A percentile compares a stretch with the other conserved stretches of the same genome.
phyloP scores from a whole-genome alignment of 2,113 vertebrate species.

The Corvus hawaiiensis region DNA sequence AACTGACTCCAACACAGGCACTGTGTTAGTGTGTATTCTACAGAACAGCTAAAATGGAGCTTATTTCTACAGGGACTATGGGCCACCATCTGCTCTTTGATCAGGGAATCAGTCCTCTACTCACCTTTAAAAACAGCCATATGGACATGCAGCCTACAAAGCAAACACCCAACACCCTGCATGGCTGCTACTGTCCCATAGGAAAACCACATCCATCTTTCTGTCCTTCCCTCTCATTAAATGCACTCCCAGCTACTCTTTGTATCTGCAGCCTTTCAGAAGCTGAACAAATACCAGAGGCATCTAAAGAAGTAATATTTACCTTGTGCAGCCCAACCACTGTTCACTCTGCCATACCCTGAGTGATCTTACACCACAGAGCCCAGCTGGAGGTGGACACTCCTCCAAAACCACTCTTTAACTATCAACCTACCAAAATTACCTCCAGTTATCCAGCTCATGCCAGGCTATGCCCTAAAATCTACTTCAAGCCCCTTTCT shows the following conservation, averaged over 20 bases:
- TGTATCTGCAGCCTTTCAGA: background rate
- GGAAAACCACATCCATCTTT: background rate
- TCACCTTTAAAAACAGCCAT: background rate
- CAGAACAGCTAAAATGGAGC: background rate
- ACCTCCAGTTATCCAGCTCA: background rate
- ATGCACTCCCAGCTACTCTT: background rate
- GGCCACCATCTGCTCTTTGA: background rate
- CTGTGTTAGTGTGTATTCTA: background rate
- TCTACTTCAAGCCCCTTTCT: background rate
- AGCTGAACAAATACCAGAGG: background rate
- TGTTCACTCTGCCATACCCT: background rate
- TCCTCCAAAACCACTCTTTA: background rate
- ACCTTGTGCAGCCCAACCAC: background rate
- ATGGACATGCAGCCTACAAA: background rate
- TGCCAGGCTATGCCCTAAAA: background rate
- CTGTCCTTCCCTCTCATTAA: background rate
- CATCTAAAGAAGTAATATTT: background rate
- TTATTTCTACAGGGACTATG: background rate
- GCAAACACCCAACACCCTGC: background rate
- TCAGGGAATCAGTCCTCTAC: background rate
- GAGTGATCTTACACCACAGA: background rate
- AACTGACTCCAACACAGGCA: background rate
- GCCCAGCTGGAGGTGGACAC: background rate
- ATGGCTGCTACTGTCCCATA: background rate
- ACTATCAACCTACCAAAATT: background rate